Conservation (phyloP, 2,888 invertebrate genomes). For the Sericinus montela region DNA sequence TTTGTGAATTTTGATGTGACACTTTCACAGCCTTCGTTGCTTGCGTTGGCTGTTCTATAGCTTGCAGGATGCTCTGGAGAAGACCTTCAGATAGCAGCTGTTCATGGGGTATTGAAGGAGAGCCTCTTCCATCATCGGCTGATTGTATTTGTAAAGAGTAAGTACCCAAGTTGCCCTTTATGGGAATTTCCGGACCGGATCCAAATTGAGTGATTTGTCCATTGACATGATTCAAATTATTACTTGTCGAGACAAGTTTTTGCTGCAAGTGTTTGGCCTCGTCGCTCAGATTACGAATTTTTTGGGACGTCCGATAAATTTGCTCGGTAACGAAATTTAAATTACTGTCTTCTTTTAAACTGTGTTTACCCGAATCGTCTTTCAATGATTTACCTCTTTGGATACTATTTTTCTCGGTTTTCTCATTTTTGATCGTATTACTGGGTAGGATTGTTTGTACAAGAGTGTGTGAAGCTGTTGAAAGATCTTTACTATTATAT, state of each 20-base stretch:
- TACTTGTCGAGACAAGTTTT: slow-evolving; percentile 50
- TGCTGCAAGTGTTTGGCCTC: slow-evolving; percentile 63
- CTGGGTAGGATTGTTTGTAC: slow-evolving; percentile 46
- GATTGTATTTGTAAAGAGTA: slow-evolving; percentile 89
- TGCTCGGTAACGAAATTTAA: slow-evolving; percentile 56
- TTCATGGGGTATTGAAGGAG: slow-evolving; percentile 82
- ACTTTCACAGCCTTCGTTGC: slow-evolving; percentile 13
- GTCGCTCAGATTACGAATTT: slow-evolving; percentile 58
- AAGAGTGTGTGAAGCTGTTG: slow-evolving; percentile 52
- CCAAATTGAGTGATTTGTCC: slow-evolving; percentile 30
- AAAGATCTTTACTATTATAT: slow-evolving; percentile 49
- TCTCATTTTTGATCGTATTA: slow-evolving; percentile 47
- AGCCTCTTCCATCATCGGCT: slow-evolving; percentile 72
- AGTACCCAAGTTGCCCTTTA: slow-evolving; percentile 79
- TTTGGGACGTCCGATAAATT: slow-evolving; percentile 62
- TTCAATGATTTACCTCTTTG: slow-evolving; percentile 57
- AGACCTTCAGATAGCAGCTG: slow-evolving; percentile 88
- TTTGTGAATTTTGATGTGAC: neutral
- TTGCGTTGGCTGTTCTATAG: slow-evolving; percentile 84
- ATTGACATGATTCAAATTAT: slow-evolving; percentile 42
- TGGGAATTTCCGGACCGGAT: slow-evolving; percentile 59
- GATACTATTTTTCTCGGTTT: slow-evolving; percentile 30
- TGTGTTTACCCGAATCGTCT: slow-evolving; percentile 40
- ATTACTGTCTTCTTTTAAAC: slow-evolving; percentile 42
- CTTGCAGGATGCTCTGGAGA: slow-evolving; percentile 88